These are phyloP conservation scores for Petrolisthes manimaculis DNA, from an alignment of 2,888 invertebrate species.

Conservation along the genomic window DNA sequence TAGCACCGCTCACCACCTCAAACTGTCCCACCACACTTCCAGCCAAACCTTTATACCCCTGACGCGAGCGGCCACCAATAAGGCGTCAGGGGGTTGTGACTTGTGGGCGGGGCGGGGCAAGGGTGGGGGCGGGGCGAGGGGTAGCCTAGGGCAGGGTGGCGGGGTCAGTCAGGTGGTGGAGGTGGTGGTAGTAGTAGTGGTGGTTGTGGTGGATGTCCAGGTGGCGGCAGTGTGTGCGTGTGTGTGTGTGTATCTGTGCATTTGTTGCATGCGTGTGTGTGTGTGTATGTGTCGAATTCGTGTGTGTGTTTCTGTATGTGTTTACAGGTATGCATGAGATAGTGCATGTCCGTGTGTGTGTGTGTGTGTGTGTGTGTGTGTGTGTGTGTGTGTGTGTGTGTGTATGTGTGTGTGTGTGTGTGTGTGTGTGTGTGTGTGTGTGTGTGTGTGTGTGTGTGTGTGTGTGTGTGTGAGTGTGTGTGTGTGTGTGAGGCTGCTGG, in stretches of 20 bases:
- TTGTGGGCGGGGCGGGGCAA: slow-evolving; percentile 47
- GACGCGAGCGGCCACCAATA: slow-evolving; percentile 58
- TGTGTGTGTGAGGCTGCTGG: slow-evolving; percentile 57
- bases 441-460: not conserved
- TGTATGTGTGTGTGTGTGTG: slow-evolving; percentile 46
- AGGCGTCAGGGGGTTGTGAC: slow-evolving; percentile 56
- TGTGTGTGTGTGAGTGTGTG: slow-evolving; percentile 14
- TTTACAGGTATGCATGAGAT: too few relatives aligned
- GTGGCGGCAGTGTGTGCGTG: slow-evolving; percentile 26
- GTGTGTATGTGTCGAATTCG: too few relatives aligned
- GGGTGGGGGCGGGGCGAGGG: slow-evolving; percentile 49
- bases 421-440: not conserved
- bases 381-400: not conserved
- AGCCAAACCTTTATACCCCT: slow-evolving; percentile 53
- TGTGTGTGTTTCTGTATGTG: too few relatives aligned
- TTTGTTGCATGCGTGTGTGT: too few relatives aligned
- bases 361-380: too few relatives aligned
- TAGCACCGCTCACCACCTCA: not conserved
- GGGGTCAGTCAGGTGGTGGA: slow-evolving; percentile 42
- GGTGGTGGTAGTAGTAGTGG: slow-evolving; percentile 23
- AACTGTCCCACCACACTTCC: slow-evolving; percentile 21
- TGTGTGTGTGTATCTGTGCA: too few relatives aligned
- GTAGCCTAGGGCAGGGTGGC: slow-evolving; percentile 45
- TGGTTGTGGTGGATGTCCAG: slow-evolving; percentile 35
- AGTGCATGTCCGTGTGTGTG: too few relatives aligned